Evolutionary conservation across 2,888 invertebrate species (phyloP).

Genomic region (Metacarcinus magister): DNA sequence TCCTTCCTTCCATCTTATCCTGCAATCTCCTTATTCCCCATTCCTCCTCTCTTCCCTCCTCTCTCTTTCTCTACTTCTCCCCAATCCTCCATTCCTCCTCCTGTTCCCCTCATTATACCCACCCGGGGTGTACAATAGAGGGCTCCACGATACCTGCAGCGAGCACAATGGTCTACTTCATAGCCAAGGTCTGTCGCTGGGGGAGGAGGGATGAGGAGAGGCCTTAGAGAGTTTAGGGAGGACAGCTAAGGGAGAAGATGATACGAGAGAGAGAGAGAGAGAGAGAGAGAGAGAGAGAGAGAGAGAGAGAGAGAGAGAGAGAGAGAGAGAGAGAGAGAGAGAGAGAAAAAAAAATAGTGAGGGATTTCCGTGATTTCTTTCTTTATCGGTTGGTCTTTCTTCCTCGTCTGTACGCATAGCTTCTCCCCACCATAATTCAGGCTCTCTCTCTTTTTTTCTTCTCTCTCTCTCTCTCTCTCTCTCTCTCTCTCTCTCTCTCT

Average conservation of each 20-base stretch:
- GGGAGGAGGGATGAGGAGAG: not conserved
- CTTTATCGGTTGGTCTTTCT: not conserved
- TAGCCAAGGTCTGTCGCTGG: not conserved
- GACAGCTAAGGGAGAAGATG: not conserved
- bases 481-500: constrained; percentile 22
- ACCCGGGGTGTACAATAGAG: constrained; percentile 47
- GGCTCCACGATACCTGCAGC: constrained; percentile 30
- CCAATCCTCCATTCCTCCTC: not conserved
- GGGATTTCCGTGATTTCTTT: constrained; percentile 18
- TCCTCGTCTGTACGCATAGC: not conserved
- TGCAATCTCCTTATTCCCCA: not conserved
- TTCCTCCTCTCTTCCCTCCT: not conserved
- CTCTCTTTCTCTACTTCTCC: not conserved
- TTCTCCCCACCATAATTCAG: not conserved
- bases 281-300: constrained; percentile 1
- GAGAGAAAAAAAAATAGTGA: not conserved
- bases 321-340: constrained; percentile 20
- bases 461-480: not conserved
- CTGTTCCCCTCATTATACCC: constrained; percentile 50
- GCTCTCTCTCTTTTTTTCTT: not conserved
- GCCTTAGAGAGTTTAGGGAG: not conserved
- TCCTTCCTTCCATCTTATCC: not conserved
- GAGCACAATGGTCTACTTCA: constrained; percentile 44
- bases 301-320: constrained; percentile 42
- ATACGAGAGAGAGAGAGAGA: not conserved